Evolutionary conservation across 2,888 invertebrate genomes (phyloP).

Genomic region (Temnothorax ravouxi): DNA sequence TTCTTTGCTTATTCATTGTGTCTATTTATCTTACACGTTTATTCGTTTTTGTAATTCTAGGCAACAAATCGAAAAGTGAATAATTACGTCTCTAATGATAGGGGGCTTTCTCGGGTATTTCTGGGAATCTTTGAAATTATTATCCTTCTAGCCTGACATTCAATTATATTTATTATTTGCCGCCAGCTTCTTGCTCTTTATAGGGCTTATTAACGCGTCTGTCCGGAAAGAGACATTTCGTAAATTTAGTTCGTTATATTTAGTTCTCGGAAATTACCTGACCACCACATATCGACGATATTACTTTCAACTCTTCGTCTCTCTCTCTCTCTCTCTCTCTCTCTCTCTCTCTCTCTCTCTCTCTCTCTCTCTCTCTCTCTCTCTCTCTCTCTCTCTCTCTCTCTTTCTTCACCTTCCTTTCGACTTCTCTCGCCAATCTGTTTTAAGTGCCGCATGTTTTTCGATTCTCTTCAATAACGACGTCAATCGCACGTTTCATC

Average conservation of each 20-base stretch:
- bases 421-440: conserved; percentile 13
- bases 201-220: conserved; percentile 43
- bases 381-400: background rate
- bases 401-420: background rate
- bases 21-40: background rate
- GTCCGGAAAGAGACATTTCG: conserved; percentile 33
- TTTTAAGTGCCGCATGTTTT: background rate
- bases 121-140: conserved; percentile 32
- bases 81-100: background rate
- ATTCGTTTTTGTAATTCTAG: background rate
- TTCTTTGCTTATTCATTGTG: background rate
- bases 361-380: background rate
- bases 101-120: background rate
- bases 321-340: background rate
- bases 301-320: background rate
- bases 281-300: background rate
- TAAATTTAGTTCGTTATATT: conserved; percentile 44
- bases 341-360: background rate
- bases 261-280: conserved; percentile 42
- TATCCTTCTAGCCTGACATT: conserved; percentile 7
- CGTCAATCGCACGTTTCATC: conserved; percentile 22
- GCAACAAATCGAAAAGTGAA: background rate
- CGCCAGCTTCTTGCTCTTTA: background rate
- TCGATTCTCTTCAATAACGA: background rate
- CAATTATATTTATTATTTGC: conserved; percentile 31